phyloP scores from a whole-genome alignment of 2,888 invertebrate genomes.

The Pristionchus fissidentatus region DNA sequence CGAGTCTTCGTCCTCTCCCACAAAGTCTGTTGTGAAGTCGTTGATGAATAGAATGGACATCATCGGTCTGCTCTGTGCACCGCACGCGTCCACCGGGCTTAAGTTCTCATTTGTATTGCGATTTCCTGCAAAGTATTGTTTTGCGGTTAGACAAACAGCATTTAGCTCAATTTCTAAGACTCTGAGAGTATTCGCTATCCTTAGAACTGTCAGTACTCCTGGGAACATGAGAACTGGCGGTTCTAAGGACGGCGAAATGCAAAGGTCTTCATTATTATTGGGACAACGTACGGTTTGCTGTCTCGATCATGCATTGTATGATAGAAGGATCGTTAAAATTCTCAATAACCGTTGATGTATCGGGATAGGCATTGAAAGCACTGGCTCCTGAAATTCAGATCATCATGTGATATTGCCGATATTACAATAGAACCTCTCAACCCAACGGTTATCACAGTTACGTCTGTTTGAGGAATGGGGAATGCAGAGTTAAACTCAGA shows the following conservation, averaged over 20 bases:
- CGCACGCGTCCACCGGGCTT: neutral
- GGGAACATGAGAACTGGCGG: too few relatives aligned
- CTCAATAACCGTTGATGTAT: neutral
- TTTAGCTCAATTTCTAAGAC: too few relatives aligned
- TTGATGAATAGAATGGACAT: conserved; percentile 1
- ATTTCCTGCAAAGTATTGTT: neutral
- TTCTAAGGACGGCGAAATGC: too few relatives aligned
- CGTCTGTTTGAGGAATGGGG: neutral
- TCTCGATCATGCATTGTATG: conserved; percentile 15
- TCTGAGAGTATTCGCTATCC: too few relatives aligned
- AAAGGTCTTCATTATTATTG: too few relatives aligned
- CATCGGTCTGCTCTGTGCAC: neutral
- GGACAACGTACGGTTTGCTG: neutral
- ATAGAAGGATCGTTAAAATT: neutral
- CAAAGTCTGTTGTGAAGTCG: neutral
- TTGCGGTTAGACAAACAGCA: too few relatives aligned
- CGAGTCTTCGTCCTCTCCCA: neutral
- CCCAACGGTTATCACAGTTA: neutral
- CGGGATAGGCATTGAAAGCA: neutral
- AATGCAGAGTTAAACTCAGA: neutral
- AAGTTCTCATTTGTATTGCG: neutral
- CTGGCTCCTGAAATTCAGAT: neutral
- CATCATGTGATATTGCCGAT: neutral
- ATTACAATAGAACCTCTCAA: neutral
- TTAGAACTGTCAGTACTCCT: too few relatives aligned